phyloP scores from a whole-genome alignment of 2,113 vertebrate species.

The Ictalurus punctatus region DNA sequence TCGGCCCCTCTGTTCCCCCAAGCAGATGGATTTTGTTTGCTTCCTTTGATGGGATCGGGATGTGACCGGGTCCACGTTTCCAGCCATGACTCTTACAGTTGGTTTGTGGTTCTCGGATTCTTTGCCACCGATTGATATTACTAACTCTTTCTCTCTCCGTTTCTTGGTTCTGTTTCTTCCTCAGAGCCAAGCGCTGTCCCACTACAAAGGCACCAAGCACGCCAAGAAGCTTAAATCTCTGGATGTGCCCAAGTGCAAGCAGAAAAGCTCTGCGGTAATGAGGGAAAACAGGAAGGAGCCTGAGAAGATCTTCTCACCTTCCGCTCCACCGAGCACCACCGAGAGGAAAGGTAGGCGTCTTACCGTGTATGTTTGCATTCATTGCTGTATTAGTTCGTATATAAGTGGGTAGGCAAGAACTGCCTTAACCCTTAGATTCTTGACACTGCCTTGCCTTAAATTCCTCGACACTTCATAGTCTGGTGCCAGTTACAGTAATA shows the following conservation, averaged over 20 bases:
- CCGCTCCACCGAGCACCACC: constrained; percentile 76
- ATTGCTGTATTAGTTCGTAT: not conserved
- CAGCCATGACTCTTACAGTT: constrained; percentile 3
- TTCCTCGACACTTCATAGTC: not conserved
- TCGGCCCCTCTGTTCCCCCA: not conserved
- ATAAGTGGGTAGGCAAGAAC: not conserved
- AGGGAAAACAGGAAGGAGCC: constrained; percentile 82
- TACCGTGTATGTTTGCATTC: not conserved
- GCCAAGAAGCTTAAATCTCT: constrained; percentile 99
- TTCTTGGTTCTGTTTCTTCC: constrained; percentile 78
- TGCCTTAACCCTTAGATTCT: not conserved
- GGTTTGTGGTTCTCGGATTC: constrained; percentile 6
- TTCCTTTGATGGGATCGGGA: constrained; percentile 9
- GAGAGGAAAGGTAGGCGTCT: constrained; percentile 84
- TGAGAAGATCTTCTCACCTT: constrained; percentile 83
- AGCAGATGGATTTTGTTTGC: constrained; percentile 23
- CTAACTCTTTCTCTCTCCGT: constrained; percentile 35
- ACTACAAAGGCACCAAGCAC: constrained; percentile 99
- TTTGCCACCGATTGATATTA: constrained; percentile 14
- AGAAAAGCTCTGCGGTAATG: constrained; percentile 78
- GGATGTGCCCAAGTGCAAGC: constrained; percentile 92
- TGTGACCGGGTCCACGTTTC: constrained; percentile 1
- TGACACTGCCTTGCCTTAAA: not conserved
- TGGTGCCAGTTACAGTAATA: not conserved
- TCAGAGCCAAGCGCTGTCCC: constrained; percentile 98